Conservation (phyloP, 2,888 invertebrate species). For the Drosophila mayaguana region DNA sequence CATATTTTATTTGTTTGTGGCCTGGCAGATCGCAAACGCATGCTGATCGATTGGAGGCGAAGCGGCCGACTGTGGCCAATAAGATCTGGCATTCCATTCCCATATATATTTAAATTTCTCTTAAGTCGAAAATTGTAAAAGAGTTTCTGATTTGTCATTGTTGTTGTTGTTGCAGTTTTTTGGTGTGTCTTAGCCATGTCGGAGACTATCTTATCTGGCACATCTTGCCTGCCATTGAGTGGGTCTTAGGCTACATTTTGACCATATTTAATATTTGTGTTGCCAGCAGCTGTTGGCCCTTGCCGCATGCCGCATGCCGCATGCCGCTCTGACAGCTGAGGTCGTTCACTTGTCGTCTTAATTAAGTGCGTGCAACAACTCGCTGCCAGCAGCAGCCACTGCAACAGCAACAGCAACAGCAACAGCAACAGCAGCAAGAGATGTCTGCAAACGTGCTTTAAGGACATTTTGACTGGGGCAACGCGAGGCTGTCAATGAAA, state of each 20-base stretch:
- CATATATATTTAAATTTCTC: slow-evolving; percentile 12
- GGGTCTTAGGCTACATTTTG: slow-evolving; percentile 30
- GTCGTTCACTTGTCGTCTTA: slow-evolving; percentile 81
- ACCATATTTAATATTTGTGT: slow-evolving; percentile 57
- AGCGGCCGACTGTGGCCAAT: slow-evolving; percentile 1
- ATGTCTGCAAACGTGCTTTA: slow-evolving; percentile 34
- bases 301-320: background rate
- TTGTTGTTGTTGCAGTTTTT: background rate
- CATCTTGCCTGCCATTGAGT: background rate
- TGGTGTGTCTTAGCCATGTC: background rate
- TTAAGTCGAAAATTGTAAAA: background rate
- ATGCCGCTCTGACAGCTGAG: slow-evolving; percentile 63
- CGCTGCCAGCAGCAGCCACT: slow-evolving; percentile 33
- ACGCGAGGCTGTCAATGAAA: slow-evolving; percentile 68
- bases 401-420: slow-evolving; percentile 22
- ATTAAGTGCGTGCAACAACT: slow-evolving; percentile 69
- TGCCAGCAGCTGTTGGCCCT: slow-evolving; percentile 25
- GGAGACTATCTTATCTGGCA: slow-evolving; percentile 3
- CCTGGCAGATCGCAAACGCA: slow-evolving; percentile 32
- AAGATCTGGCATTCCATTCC: slow-evolving; percentile 13
- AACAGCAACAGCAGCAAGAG: slow-evolving; percentile 3
- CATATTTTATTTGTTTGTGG: slow-evolving; percentile 67
- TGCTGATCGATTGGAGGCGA: slow-evolving; percentile 47
- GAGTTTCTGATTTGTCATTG: slow-evolving; percentile 7
- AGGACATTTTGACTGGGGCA: slow-evolving; percentile 76